These are phyloP conservation scores for Megalonaias nervosa DNA, from an alignment of 1,140 invertebrate genomes.

Conservation along the genomic window DNA sequence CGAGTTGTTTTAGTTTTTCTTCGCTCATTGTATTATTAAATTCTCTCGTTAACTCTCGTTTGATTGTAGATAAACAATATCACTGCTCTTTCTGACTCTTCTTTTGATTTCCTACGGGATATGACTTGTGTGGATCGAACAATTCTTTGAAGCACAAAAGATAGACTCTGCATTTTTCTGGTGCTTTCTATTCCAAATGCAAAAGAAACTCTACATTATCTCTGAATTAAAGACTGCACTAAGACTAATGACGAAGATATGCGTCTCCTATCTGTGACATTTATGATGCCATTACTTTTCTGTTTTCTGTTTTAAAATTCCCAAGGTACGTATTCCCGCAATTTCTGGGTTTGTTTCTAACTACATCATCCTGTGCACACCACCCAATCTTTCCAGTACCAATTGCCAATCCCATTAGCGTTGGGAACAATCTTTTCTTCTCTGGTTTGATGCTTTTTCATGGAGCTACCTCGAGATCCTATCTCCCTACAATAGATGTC, in stretches of 20 bases:
- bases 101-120: too few species aligned
- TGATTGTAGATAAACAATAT: too few species aligned
- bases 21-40: too few species aligned
- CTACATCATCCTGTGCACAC: neutral
- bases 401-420: constrained; percentile 8
- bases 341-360: constrained; percentile 6
- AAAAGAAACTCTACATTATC: constrained; percentile 36
- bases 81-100: too few species aligned
- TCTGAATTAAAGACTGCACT: constrained; percentile 38
- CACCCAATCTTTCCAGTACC: neutral
- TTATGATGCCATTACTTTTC: neutral
- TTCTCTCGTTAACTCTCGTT: too few species aligned
- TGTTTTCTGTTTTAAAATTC: constrained; percentile 10
- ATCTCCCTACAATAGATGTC: constrained; percentile 37
- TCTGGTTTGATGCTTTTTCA: neutral
- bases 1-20: too few species aligned
- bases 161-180: too few species aligned
- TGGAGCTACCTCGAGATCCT: neutral
- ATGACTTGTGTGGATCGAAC: too few species aligned
- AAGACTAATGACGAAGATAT: constrained; percentile 27
- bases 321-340: too few species aligned
- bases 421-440: neutral
- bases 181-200: constrained; percentile 24
- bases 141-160: too few species aligned
- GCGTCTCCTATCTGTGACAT: constrained; percentile 12